Evolutionary conservation across 2,113 vertebrate genomes (phyloP).

Genomic region (Dicaeum eximium): DNA sequence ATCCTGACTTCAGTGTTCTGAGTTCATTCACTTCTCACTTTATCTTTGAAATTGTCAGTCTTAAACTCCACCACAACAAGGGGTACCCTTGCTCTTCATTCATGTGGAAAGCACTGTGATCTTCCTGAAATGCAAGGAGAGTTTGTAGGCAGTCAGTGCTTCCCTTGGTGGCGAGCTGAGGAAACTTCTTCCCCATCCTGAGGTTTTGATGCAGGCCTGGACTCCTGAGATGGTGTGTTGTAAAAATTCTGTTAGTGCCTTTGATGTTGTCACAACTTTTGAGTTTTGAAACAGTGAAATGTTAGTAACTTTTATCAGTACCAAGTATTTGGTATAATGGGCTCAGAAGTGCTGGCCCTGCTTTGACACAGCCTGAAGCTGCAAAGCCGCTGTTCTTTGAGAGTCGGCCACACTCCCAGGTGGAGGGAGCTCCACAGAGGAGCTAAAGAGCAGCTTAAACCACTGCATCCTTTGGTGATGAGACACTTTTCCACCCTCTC

Average conservation of each 20-base stretch:
- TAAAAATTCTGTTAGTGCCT: background rate
- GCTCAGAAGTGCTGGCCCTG: background rate
- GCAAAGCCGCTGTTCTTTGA: fast-evolving
- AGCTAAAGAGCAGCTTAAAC: background rate
- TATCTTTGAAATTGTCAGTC: background rate
- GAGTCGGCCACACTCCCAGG: fast-evolving
- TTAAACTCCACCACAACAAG: background rate
- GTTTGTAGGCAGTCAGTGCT: background rate
- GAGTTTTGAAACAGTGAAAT: background rate
- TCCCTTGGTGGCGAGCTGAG: background rate
- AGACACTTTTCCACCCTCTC: background rate
- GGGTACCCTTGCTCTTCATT: background rate
- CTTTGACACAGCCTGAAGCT: background rate
- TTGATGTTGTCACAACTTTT: background rate
- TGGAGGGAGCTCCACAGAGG: background rate
- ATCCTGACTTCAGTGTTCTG: background rate
- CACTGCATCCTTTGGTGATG: background rate
- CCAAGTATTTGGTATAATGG: background rate
- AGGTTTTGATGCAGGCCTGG: background rate
- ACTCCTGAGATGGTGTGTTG: background rate
- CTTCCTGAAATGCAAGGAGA: background rate
- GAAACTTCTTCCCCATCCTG: background rate
- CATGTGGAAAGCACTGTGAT: background rate
- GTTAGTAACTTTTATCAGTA: background rate
- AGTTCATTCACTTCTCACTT: background rate